These are phyloP conservation scores for Daphoenositta chrysoptera DNA, from an alignment of 2,113 vertebrate species.

Conservation along the genomic window DNA sequence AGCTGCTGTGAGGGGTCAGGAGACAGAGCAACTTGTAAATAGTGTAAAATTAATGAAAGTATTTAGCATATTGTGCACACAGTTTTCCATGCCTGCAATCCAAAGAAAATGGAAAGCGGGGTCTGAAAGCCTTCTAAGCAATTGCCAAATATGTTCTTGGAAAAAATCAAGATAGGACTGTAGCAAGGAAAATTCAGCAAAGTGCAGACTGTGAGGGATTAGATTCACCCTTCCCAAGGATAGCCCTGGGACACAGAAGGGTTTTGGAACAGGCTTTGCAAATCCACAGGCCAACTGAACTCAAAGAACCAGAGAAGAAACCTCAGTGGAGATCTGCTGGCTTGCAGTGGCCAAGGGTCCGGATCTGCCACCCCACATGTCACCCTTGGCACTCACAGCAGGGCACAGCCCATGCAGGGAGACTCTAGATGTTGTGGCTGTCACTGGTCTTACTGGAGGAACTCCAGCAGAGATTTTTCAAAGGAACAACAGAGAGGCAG, in stretches of 20 bases:
- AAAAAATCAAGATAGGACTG: background rate
- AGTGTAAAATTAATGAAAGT: background rate
- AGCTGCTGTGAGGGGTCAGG: background rate
- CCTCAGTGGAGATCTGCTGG: background rate
- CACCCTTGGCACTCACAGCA: background rate
- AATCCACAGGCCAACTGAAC: background rate
- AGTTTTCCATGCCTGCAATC: background rate
- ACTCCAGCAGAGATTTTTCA: background rate
- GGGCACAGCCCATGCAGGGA: background rate
- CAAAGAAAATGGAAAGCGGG: background rate
- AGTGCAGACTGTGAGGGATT: background rate
- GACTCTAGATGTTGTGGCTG: background rate
- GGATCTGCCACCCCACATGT: background rate
- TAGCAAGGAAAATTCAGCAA: background rate
- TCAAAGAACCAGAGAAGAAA: background rate
- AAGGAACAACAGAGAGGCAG: background rate
- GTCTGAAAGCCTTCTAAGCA: background rate
- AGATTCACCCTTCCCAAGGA: background rate
- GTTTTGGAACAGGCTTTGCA: background rate
- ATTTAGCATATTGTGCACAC: background rate
- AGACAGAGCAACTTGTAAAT: background rate
- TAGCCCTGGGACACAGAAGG: background rate
- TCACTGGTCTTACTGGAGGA: background rate
- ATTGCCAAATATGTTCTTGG: background rate
- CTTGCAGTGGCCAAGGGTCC: background rate